phyloP scores from a whole-genome alignment of 2,888 invertebrate species.

The Caenorhabditis imperialis region DNA sequence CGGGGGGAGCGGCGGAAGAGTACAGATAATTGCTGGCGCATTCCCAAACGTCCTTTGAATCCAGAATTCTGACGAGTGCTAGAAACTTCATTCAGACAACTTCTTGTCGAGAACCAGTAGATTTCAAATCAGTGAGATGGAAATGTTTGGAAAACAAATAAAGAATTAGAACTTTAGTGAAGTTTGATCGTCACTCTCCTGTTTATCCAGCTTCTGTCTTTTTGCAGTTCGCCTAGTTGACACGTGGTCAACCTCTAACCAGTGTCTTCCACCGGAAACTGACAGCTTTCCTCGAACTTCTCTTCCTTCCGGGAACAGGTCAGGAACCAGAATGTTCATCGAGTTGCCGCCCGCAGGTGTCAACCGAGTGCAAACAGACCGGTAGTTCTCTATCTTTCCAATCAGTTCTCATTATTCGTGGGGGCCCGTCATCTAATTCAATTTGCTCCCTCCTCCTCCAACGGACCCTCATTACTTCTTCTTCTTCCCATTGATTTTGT shows the following conservation, averaged over 20 bases:
- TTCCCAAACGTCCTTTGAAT: too few relatives aligned
- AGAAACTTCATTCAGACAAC: too few relatives aligned
- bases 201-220: too few relatives aligned
- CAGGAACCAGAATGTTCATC: not conserved
- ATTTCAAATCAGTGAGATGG: too few relatives aligned
- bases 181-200: too few relatives aligned
- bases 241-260: too few relatives aligned
- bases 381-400: conserved; percentile 3
- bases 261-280: too few relatives aligned
- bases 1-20: not conserved
- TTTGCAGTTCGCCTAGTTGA: too few relatives aligned
- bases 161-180: too few relatives aligned
- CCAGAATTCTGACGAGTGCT: too few relatives aligned
- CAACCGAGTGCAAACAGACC: conserved; percentile 35
- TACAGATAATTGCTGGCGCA: conserved; percentile 11
- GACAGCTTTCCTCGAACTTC: too few relatives aligned
- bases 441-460: conserved; percentile 17
- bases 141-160: conserved; percentile 1
- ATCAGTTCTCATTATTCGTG: not conserved
- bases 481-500: conserved; percentile 5
- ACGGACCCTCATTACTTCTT: conserved; percentile 1
- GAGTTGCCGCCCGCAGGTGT: conserved; percentile 26
- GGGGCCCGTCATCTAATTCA: conserved; percentile 28
- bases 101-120: too few relatives aligned
- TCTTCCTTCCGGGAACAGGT: not conserved